Conservation (phyloP, 2,888 invertebrate species). For the Brenthis ino region DNA sequence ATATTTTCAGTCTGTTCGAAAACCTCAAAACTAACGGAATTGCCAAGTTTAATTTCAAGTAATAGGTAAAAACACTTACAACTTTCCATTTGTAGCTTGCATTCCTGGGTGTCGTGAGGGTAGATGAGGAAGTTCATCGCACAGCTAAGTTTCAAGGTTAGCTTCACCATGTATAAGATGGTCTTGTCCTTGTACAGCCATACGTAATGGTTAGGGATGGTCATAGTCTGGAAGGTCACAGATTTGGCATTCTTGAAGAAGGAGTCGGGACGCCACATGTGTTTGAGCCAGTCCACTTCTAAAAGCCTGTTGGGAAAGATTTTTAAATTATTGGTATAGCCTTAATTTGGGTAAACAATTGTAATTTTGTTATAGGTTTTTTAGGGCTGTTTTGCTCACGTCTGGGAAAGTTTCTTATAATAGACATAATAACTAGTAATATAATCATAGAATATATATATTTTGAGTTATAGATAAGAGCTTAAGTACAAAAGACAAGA, state of each 20-base stretch:
- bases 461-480: too few species aligned
- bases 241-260: slow-evolving; percentile 97
- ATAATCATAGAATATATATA: too few species aligned
- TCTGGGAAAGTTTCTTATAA: too few species aligned
- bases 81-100: slow-evolving; percentile 96
- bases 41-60: too few species aligned
- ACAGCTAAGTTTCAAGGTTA: slow-evolving; percentile 93
- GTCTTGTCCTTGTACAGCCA: slow-evolving; percentile 89
- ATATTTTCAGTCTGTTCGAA: too few species aligned
- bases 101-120: slow-evolving; percentile 96
- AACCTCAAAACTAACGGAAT: too few species aligned
- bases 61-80: slow-evolving; percentile 84
- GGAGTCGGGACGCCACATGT: slow-evolving; percentile 96
- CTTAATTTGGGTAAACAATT: neutral
- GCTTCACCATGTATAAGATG: slow-evolving; percentile 88
- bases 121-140: slow-evolving; percentile 97
- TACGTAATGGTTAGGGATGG: slow-evolving; percentile 96
- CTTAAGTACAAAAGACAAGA: too few species aligned
- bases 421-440: too few species aligned
- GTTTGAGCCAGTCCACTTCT: slow-evolving; percentile 94
- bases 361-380: too few species aligned
- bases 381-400: too few species aligned
- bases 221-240: slow-evolving; percentile 97
- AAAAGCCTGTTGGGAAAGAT: slow-evolving; percentile 80
- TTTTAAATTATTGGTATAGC: neutral